phyloP scores from a whole-genome alignment of 2,113 vertebrate species.

The Numida meleagris region DNA sequence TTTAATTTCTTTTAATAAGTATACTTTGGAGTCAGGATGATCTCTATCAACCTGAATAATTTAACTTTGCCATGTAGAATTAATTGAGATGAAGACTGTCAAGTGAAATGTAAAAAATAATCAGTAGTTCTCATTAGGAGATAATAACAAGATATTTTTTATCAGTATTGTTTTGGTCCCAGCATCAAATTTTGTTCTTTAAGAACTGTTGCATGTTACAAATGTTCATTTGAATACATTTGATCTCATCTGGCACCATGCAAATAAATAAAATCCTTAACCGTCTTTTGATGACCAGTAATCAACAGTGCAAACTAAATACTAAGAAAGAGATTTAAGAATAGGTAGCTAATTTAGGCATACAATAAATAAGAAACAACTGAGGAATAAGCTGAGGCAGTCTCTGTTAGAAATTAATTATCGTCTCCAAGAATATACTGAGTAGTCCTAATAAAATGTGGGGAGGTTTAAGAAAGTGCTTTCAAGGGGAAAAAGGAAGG shows the following conservation, averaged over 20 bases:
- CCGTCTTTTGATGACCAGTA: conserved; percentile 17
- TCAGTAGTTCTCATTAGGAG: conserved; percentile 54
- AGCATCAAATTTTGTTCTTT: conserved; percentile 13
- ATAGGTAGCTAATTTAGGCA: conserved; percentile 13
- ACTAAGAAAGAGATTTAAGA: neutral
- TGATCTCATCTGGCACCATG: neutral
- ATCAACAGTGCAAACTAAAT: conserved; percentile 8
- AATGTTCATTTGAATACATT: conserved; percentile 24
- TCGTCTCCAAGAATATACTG: neutral
- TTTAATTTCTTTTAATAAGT: conserved; percentile 63
- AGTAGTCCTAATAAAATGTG: neutral
- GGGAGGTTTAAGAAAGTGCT: neutral
- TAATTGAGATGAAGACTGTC: conserved; percentile 50
- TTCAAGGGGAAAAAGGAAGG: neutral
- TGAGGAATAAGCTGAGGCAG: neutral
- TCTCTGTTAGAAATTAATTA: neutral
- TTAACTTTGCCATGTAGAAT: conserved; percentile 35
- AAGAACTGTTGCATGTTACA: conserved; percentile 10
- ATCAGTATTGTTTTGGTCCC: conserved; percentile 25
- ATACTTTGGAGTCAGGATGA: neutral
- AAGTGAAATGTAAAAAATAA: conserved; percentile 52
- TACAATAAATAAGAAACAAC: neutral
- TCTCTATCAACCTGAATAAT: conserved; percentile 37
- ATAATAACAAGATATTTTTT: conserved; percentile 32
- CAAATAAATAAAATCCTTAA: conserved; percentile 47